Percentiles rank a stretch among this genome's conserved stretches.
phyloP scores from a whole-genome alignment of 2,888 invertebrate genomes.

The Epinotia brunnichana region DNA sequence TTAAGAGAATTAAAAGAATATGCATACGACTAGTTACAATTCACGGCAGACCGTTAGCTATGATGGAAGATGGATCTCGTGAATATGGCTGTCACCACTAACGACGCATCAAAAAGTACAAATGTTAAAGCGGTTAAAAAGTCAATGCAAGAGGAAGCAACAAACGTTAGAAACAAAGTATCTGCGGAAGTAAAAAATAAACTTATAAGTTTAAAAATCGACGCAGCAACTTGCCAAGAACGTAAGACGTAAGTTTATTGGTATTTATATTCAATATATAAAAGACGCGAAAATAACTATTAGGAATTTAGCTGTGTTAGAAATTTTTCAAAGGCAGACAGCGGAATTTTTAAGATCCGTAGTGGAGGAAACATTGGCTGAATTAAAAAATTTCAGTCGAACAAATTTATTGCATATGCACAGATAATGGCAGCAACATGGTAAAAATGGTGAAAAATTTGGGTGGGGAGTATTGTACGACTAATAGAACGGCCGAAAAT shows the following conservation, averaged over 20 bases:
- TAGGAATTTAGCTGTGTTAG: not conserved
- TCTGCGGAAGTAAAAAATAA: not conserved
- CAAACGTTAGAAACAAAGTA: not conserved
- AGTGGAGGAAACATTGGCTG: not conserved
- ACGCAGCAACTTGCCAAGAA: not conserved
- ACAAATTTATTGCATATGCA: not conserved
- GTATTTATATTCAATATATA: not conserved
- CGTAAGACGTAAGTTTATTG: not conserved
- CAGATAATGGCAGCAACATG: not conserved
- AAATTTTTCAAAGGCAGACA: not conserved
- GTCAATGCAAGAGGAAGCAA: too few species aligned
- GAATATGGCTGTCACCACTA: not conserved
- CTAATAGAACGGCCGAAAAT: not conserved
- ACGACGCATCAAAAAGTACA: not conserved
- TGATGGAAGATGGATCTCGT: constrained; percentile 12
- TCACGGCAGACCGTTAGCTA: constrained; percentile 13
- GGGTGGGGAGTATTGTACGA: not conserved
- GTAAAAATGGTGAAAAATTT: not conserved
- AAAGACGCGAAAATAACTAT: not conserved
- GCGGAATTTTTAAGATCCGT: not conserved
- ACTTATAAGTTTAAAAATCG: not conserved
- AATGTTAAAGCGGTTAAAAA: not conserved
- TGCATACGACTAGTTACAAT: constrained; percentile 2
- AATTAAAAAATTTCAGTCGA: not conserved
- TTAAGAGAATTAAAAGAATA: not conserved